Conservation (phyloP, 2,797 vertebrate genomes). For the Syncerus caffer region DNA sequence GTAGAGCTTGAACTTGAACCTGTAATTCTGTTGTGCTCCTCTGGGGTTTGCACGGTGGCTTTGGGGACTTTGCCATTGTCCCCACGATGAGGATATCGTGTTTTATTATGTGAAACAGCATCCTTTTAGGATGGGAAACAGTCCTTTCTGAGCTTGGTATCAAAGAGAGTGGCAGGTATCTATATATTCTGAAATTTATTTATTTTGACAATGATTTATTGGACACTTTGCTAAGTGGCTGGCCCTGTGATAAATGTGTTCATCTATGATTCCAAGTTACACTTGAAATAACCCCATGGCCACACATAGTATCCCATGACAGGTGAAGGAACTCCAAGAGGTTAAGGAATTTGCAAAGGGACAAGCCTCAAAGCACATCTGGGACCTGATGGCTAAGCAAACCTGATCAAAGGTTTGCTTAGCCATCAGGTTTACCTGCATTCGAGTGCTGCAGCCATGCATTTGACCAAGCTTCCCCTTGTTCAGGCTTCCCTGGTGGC, state of each 20-base stretch:
- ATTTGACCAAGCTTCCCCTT: neutral
- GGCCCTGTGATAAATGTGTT: neutral
- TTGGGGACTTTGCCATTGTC: neutral
- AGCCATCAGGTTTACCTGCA: neutral
- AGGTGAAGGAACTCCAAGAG: neutral
- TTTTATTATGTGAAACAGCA: neutral
- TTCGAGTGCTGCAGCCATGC: accelerated
- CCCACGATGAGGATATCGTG: accelerated
- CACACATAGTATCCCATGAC: neutral
- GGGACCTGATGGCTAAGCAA: too few species aligned
- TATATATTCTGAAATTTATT: neutral
- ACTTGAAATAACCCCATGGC: neutral
- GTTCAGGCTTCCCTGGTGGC: too few species aligned
- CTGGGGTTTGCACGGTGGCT: accelerated
- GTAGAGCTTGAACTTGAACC: neutral
- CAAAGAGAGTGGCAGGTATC: neutral
- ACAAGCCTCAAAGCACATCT: neutral
- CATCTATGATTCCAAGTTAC: neutral
- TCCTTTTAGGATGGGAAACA: neutral
- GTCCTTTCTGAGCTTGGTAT: neutral
- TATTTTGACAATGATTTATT: neutral
- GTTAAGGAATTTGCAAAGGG: neutral
- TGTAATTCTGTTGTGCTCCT: accelerated
- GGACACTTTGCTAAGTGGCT: neutral
- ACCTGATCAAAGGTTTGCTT: too few species aligned